Evolutionary conservation across 2,888 invertebrate species (phyloP).

Genomic region (Agrochola circellaris): DNA sequence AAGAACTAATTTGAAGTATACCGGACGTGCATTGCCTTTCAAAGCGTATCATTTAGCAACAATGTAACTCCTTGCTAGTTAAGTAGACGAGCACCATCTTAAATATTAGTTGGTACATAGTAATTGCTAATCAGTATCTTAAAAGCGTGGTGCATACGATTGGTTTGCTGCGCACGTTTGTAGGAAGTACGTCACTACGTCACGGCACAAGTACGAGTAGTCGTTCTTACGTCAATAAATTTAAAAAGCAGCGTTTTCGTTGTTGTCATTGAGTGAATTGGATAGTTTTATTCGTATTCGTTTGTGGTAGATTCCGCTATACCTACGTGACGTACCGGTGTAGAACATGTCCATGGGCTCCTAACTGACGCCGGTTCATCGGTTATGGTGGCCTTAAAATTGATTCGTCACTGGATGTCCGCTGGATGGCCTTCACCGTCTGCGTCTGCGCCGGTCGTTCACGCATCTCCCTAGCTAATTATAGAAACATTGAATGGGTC

Average conservation of each 20-base stretch:
- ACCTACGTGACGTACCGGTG: constrained; percentile 57
- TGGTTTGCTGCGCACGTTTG: constrained; percentile 40
- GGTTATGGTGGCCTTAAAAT: constrained; percentile 60
- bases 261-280: constrained; percentile 27
- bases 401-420: constrained; percentile 69
- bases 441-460: constrained; percentile 74
- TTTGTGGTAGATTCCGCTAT: constrained; percentile 45
- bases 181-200: constrained; percentile 56
- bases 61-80: constrained; percentile 35
- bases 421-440: constrained; percentile 77
- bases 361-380: constrained; percentile 52
- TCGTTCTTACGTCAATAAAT: constrained; percentile 18
- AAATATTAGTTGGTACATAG: constrained; percentile 45
- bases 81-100: constrained; percentile 33
- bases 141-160: constrained; percentile 50
- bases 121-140: constrained; percentile 54
- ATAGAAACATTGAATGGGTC: constrained; percentile 72
- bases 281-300: constrained; percentile 51
- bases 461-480: constrained; percentile 78
- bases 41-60: constrained; percentile 48
- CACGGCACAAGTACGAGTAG: too few relatives aligned
- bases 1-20: constrained; percentile 62
- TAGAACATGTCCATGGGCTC: constrained; percentile 47
- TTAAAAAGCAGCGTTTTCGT: constrained; percentile 37
- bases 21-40: constrained; percentile 47